Evolutionary conservation across 2,797 vertebrate species (phyloP), one percentile per base, ranked within the genome.

Genomic region (Saxicola maurus): DNA sequence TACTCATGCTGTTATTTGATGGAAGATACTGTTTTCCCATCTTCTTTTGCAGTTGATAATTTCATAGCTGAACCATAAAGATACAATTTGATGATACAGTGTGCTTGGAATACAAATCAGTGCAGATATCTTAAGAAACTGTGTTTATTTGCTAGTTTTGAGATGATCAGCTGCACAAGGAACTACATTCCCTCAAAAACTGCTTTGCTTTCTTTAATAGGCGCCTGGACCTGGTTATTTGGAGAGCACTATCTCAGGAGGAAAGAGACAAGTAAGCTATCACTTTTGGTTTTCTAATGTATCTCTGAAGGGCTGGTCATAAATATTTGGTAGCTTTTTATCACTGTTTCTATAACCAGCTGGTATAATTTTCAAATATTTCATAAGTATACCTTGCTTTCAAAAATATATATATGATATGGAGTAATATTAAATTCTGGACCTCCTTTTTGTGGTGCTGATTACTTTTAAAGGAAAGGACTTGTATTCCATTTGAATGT

Each of bases 191-290:
- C 52, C 61, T 89, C 62, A 86, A 75, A 88, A 67, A 46, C 51
- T 57, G 16, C 72, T 94, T 90, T 90, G 17, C 87, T 93, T 96
- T 92, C 59, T 83, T 68, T 86, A 93, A 96, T 53, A 98, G 98
- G 79, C 96, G 89, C 31, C 95, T 98, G 76, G 97, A 97, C 95
- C 87, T 95, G 75, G 52, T 98, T 69, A 68, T 97, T 75, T 98
- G 98, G 98, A 96, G 72, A 95, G 97, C 94, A 10, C 91, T 98
- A 13, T 84, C 97, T 88, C 94, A 96, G 91, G 96, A 97, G 31
- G 97, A 97, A 92, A 97, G 91, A 96, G 94, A 97, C 68, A 97
- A 95, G 98, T 98, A 97, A 97, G 97, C 71, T 57, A 21, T 67
- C 52, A 46, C 19, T 77, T 87, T 79, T 62, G 13, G 11, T 35